Percentiles rank a stretch among this genome's conserved stretches.
Evolutionary conservation across 1,140 invertebrate species (phyloP).

Genomic region (Brachionus paranguensis): DNA sequence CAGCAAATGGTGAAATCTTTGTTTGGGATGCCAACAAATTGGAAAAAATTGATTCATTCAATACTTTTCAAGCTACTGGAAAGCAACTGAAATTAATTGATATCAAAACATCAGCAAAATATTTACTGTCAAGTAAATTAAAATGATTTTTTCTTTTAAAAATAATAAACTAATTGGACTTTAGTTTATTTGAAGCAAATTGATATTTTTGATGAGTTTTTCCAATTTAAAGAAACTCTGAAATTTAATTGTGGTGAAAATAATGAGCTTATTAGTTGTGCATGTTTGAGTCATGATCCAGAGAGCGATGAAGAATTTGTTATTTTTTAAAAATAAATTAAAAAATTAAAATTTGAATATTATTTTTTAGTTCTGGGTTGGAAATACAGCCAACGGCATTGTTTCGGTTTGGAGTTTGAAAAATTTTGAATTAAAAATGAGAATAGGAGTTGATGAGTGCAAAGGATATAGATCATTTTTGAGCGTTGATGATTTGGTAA

Average conservation of each 20-base stretch:
- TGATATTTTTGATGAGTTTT: background rate
- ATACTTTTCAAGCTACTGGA: background rate
- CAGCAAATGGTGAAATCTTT: constrained; percentile 17
- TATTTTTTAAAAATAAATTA: background rate
- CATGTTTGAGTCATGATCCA: background rate
- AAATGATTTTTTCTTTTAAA: background rate
- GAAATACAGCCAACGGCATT: background rate
- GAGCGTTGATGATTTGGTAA: background rate
- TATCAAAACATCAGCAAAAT: background rate
- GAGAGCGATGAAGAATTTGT: constrained; percentile 2
- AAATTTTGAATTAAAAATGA: constrained; percentile 7
- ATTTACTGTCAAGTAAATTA: constrained; percentile 10
- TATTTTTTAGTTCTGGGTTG: background rate
- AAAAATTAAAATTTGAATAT: background rate
- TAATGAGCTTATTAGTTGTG: background rate
- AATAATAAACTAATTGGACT: background rate
- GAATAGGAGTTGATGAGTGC: background rate
- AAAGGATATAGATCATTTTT: constrained; percentile 18
- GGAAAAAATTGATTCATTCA: background rate
- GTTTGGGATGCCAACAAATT: background rate
- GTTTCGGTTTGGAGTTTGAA: background rate
- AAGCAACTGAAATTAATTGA: background rate
- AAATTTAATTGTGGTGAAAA: constrained; percentile 7
- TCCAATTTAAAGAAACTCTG: background rate
- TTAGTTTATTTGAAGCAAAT: background rate